Evolutionary conservation across 2,888 invertebrate species (phyloP).

Genomic region (Willowsia nigromaculata): DNA sequence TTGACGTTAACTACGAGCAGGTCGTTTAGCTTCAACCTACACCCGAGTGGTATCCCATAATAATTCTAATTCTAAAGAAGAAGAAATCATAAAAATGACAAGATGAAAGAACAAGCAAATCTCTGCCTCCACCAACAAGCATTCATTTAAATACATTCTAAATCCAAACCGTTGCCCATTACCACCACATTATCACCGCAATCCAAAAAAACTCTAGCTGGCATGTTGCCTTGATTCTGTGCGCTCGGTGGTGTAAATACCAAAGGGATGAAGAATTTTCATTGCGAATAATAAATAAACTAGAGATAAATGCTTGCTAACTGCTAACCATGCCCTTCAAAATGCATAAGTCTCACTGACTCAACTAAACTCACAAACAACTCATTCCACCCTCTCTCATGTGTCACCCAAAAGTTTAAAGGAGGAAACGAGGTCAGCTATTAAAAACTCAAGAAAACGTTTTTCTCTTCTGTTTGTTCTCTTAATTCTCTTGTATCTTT

Average conservation of each 20-base stretch:
- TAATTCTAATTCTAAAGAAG: background rate
- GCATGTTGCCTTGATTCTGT: slow-evolving; percentile 36
- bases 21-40: slow-evolving; percentile 19
- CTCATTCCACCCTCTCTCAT: slow-evolving; percentile 8
- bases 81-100: slow-evolving; percentile 39
- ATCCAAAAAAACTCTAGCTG: background rate
- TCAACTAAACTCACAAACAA: slow-evolving; percentile 17
- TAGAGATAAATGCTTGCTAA: background rate
- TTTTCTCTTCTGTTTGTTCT: slow-evolving; percentile 20
- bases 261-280: background rate
- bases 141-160: background rate
- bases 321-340: background rate
- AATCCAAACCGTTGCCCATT: background rate
- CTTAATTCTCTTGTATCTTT: background rate
- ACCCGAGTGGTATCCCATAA: background rate
- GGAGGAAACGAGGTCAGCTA: slow-evolving; percentile 55
- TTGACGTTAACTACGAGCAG: slow-evolving; percentile 3
- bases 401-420: background rate
- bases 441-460: slow-evolving; percentile 20
- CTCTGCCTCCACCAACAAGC: background rate
- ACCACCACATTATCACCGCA: background rate
- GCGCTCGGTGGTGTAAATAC: background rate
- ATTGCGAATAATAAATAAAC: background rate
- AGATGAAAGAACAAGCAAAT: background rate
- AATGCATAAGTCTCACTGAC: background rate